These are phyloP conservation scores for Pristionchus mayeri DNA, from an alignment of 2,888 invertebrate genomes.

Conservation along the genomic window DNA sequence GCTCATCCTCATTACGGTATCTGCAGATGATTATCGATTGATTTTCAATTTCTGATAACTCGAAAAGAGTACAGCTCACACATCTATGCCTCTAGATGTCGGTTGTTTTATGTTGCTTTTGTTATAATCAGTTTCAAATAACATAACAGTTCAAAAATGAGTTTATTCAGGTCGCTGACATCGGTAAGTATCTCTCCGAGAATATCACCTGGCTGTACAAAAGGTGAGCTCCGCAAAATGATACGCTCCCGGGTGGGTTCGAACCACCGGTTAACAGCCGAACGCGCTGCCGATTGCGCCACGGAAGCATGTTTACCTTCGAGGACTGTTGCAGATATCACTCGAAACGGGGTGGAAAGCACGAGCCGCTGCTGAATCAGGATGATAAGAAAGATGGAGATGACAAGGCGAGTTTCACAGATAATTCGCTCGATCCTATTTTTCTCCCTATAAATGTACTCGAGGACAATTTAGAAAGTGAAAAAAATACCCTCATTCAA, in stretches of 20 bases:
- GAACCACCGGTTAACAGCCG: constrained; percentile 84
- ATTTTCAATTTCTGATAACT: too few species aligned
- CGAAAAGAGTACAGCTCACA: too few species aligned
- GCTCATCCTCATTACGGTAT: constrained; percentile 75
- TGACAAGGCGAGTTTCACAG: constrained; percentile 6
- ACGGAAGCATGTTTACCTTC: constrained; percentile 53
- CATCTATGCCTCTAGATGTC: too few species aligned
- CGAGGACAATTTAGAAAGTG: background rate
- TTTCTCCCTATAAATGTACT: too few species aligned
- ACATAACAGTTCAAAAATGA: background rate
- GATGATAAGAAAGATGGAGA: constrained; percentile 31
- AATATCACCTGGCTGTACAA: constrained; percentile 75
- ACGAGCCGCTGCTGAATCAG: constrained; percentile 37
- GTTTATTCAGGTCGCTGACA: constrained; percentile 67
- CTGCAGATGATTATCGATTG: background rate
- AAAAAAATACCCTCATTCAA: too few species aligned
- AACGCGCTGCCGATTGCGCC: constrained; percentile 61
- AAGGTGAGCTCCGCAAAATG: constrained; percentile 54
- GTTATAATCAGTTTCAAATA: background rate
- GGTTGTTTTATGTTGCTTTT: background rate
- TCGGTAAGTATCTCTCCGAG: constrained; percentile 76
- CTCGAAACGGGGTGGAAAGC: constrained; percentile 27
- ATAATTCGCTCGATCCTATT: background rate
- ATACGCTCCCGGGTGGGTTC: constrained; percentile 79
- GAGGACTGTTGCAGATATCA: background rate